Percentiles rank a stretch among this genome's conserved stretches.
These are phyloP conservation scores for Neodiprion pinetum DNA, from an alignment of 1,140 invertebrate genomes.

Conservation along the genomic window DNA sequence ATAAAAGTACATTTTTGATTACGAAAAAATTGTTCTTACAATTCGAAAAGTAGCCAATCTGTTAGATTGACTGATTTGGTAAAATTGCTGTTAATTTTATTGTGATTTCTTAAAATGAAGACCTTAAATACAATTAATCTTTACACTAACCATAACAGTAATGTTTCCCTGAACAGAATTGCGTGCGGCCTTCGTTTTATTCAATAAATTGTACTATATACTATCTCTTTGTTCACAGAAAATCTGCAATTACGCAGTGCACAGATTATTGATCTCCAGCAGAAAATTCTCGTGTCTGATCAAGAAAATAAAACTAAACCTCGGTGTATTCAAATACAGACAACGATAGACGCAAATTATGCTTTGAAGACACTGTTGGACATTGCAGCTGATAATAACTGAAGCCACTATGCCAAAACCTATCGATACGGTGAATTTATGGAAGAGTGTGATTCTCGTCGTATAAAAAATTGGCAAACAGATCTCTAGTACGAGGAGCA, in stretches of 20 bases:
- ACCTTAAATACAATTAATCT: neutral
- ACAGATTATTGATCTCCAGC: constrained; percentile 85
- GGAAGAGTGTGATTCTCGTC: constrained; percentile 55
- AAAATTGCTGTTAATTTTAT: neutral
- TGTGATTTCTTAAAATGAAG: neutral
- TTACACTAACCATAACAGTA: neutral
- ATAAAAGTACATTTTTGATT: neutral
- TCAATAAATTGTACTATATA: neutral
- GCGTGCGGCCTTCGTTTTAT: neutral
- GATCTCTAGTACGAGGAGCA: constrained; percentile 35
- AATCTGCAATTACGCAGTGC: constrained; percentile 76
- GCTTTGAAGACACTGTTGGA: constrained; percentile 69
- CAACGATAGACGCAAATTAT: constrained; percentile 71
- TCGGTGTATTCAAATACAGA: constrained; percentile 70
- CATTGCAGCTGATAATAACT: constrained; percentile 60
- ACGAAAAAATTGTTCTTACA: neutral
- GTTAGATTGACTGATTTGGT: neutral
- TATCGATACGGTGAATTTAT: constrained; percentile 62
- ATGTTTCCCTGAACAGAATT: constrained; percentile 3
- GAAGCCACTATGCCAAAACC: constrained; percentile 52
- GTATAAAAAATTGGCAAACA: constrained; percentile 42
- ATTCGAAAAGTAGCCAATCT: neutral
- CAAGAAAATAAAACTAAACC: constrained; percentile 69
- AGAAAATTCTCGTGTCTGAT: constrained; percentile 81
- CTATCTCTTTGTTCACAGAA: constrained; percentile 49